Base-by-base conservation (phyloP, 2,113 vertebrate species). In the Nothobranchius kuhntae region DNA sequence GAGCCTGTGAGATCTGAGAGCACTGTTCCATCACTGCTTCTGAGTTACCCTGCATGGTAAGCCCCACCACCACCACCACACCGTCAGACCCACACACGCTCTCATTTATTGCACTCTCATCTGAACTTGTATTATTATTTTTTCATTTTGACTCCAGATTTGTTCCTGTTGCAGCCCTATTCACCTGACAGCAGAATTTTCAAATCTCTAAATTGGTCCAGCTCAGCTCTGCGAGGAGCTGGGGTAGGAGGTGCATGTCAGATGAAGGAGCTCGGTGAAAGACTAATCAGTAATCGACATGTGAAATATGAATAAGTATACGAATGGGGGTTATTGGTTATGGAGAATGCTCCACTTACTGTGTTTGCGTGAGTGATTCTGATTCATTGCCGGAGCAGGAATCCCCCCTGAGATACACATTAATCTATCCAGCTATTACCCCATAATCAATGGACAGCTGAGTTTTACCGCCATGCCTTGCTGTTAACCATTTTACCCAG, bases 401-500 rank as follows among this genome's bases (percentile, higher is more conserved):
- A 77, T 73, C 84, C 55, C 21, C 74, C 63, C 70, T 61, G 67
- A 88, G 81, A 86, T 85, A 61, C 46, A 45, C 84, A 89, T 91
- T 77, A 73, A 90, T 89, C 82, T 84, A 81, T 86, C 73, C 78
- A 70, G 81, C 84, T 79, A 81, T 89, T 91, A 87, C 87, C 63
- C 70, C 24, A 60, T 87, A 89, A 90, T 89, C 87, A 89, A 90
- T 89, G 83, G 86, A 88, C 65, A 60, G 86, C 65, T 53, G 69
- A 24, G 62, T 81, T 88, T 89, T 83, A 89, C 51, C 17, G 73
- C 81, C 73, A n/a, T 5, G 35, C 35, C 6, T 3, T 80, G 77
- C 83, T 83, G 82, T 85, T 88, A 84, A 82, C 67, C 78, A 80
- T 87, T 83, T 84, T 72, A 82, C 75, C 61, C 69, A 61, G 71